These are phyloP conservation scores for Phyllopteryx taeniolatus DNA, from an alignment of 2,113 vertebrate genomes.

Conservation along the genomic window DNA sequence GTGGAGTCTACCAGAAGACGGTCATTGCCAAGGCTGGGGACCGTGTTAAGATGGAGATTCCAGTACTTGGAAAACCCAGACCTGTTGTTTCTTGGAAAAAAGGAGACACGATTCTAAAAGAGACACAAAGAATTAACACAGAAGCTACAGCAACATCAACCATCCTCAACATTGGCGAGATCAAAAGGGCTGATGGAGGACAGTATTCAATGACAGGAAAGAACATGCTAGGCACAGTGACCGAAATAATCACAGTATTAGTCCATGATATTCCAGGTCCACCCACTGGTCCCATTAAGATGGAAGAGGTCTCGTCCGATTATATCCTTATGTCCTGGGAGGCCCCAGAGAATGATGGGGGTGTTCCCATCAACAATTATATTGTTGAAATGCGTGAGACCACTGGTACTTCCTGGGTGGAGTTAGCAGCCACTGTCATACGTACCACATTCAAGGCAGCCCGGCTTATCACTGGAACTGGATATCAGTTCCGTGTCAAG, in stretches of 20 bases:
- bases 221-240: slow-evolving; percentile 89
- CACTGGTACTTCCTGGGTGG: slow-evolving; percentile 89
- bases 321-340: slow-evolving; percentile 92
- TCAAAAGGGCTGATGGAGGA: slow-evolving; percentile 84
- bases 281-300: slow-evolving; percentile 91
- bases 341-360: slow-evolving; percentile 90
- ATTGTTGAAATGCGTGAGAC: slow-evolving; percentile 95
- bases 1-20: slow-evolving; percentile 87
- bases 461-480: slow-evolving; percentile 85
- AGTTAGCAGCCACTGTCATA: slow-evolving; percentile 92
- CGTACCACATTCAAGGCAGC: slow-evolving; percentile 94
- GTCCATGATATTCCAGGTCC: slow-evolving; percentile 95
- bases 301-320: slow-evolving; percentile 95
- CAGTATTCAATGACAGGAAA: slow-evolving; percentile 87
- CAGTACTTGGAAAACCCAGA: slow-evolving; percentile 89
- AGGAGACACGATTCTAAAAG: slow-evolving; percentile 81
- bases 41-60: slow-evolving; percentile 95
- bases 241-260: slow-evolving; percentile 85
- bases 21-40: slow-evolving; percentile 94
- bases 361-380: slow-evolving; percentile 95
- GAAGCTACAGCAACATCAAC: slow-evolving; percentile 91
- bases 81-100: slow-evolving; percentile 94
- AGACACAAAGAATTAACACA: slow-evolving; percentile 91
- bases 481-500: slow-evolving; percentile 97
- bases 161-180: slow-evolving; percentile 89